Percentiles rank a stretch among this genome's conserved stretches.
These are phyloP conservation scores for Ochropleura leucogaster DNA, from an alignment of 2,888 invertebrate species.

Conservation along the genomic window DNA sequence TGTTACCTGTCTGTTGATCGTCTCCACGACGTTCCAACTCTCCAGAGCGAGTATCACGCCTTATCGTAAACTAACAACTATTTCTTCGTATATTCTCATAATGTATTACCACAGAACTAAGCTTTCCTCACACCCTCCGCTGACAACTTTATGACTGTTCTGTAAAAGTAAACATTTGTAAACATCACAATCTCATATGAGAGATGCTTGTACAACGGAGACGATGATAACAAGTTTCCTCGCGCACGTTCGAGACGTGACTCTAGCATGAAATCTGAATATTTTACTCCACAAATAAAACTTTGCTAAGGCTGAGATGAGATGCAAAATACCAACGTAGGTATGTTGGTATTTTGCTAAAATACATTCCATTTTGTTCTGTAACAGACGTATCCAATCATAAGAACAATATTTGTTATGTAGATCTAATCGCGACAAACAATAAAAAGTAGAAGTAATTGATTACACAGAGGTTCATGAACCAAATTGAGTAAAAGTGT, in stretches of 20 bases:
- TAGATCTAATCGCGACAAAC: conserved; percentile 10
- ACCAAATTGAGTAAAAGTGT: conserved; percentile 35
- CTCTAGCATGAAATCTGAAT: conserved; percentile 23
- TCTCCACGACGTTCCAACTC: conserved; percentile 12
- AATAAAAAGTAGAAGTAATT: conserved; percentile 24
- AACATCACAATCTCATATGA: conserved; percentile 40
- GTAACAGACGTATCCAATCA: conserved; percentile 23
- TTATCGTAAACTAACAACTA: conserved; percentile 6
- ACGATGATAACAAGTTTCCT: conserved; percentile 32
- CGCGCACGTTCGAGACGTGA: conserved; percentile 35
- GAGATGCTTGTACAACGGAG: conserved; percentile 18
- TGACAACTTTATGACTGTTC: conserved; percentile 31
- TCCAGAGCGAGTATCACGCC: conserved; percentile 6
- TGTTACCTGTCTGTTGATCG: conserved; percentile 33
- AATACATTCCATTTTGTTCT: conserved; percentile 13
- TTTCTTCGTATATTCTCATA: conserved; percentile 11
- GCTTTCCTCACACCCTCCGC: conserved; percentile 12
- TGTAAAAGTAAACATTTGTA: conserved; percentile 38
- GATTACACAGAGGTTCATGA: conserved; percentile 5
- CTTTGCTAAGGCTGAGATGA: conserved; percentile 23
- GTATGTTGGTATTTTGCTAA: background rate
- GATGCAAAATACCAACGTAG: conserved; percentile 25
- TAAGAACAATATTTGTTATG: conserved; percentile 34
- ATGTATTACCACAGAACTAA: conserved; percentile 34
- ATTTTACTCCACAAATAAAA: conserved; percentile 35